Evolutionary conservation across 2,113 vertebrate genomes (phyloP).

Genomic region (Hemibagrus wyckioides): DNA sequence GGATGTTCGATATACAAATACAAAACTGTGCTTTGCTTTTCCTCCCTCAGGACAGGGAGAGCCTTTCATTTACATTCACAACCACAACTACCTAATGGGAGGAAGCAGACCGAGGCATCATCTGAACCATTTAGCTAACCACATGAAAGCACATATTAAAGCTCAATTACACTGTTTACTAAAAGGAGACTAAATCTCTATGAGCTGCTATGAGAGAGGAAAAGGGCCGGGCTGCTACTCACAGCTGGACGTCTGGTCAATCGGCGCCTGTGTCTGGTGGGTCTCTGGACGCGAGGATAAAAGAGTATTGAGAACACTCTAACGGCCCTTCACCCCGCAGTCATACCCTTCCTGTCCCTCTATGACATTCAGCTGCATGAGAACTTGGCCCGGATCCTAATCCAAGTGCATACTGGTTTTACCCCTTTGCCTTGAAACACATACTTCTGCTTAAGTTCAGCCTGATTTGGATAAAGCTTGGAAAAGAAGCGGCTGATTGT

Average conservation of each 20-base stretch:
- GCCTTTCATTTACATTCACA: conserved; percentile 1
- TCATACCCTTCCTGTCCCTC: neutral
- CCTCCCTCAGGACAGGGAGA: neutral
- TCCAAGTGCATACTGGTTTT: neutral
- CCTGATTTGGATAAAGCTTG: neutral
- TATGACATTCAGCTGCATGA: conserved; percentile 24
- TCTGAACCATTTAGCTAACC: neutral
- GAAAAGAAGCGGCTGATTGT: neutral
- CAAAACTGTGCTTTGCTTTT: neutral
- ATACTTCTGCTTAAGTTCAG: neutral
- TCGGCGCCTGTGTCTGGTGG: conserved; percentile 8
- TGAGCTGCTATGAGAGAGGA: neutral
- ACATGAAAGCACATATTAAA: neutral
- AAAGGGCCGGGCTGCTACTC: conserved; percentile 43
- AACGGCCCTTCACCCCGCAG: conserved; percentile 6
- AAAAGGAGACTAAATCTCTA: conserved; percentile 3
- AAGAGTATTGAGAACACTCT: conserved; percentile 18
- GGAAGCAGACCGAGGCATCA: neutral
- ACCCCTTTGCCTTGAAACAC: neutral
- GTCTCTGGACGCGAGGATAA: conserved; percentile 47
- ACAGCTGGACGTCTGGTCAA: conserved; percentile 53
- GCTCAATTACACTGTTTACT: conserved; percentile 5
- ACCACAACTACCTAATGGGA: neutral
- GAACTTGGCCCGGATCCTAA: conserved; percentile 15
- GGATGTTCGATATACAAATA: neutral